Percentiles rank a stretch among this genome's conserved stretches.
phyloP scores from a whole-genome alignment of 2,113 vertebrate genomes.

The Chionomys nivalis region DNA sequence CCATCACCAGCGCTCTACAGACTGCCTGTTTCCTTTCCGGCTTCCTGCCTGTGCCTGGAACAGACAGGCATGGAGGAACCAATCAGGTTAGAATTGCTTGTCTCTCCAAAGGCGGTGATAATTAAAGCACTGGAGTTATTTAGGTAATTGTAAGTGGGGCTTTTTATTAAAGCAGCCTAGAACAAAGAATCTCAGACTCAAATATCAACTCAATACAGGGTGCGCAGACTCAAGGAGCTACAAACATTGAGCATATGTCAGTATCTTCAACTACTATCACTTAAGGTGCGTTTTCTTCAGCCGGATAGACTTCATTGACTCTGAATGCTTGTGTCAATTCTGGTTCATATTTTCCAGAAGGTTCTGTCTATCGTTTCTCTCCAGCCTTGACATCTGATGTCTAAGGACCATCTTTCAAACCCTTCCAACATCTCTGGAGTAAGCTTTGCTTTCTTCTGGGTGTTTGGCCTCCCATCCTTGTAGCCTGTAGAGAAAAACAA shows the following conservation, averaged over 20 bases:
- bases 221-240: not conserved
- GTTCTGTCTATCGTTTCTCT: not conserved
- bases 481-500: conserved; percentile 19
- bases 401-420: not conserved
- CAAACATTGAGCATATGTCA: not conserved
- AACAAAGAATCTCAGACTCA: not conserved
- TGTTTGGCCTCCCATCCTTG: not conserved
- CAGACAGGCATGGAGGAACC: not conserved
- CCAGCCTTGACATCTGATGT: not conserved
- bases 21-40: not conserved
- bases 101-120: not conserved
- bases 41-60: not conserved
- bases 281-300: not conserved
- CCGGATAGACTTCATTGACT: not conserved
- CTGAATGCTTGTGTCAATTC: not conserved
- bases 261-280: not conserved
- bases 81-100: not conserved
- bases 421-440: not conserved
- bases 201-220: not conserved
- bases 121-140: not conserved
- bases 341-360: not conserved
- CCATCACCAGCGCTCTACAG: not conserved
- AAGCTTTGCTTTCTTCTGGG: not conserved
- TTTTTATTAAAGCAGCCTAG: conserved; percentile 51
- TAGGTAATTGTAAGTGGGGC: conserved; percentile 4